Conservation (phyloP, 2,113 vertebrate species). For the Coptodon bakossiorum region DNA sequence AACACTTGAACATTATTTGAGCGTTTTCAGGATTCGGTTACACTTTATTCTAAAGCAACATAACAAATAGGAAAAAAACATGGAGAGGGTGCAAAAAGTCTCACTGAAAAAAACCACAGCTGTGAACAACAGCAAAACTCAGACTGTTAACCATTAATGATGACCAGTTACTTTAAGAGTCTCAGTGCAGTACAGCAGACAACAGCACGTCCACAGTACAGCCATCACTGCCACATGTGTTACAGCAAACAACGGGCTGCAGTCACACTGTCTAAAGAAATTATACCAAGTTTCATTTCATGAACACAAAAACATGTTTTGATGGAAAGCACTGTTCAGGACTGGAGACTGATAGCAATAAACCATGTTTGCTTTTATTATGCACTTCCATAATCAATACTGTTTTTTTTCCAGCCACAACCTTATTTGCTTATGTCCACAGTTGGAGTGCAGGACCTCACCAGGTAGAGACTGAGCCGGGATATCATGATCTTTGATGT, state of each 20-base stretch:
- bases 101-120: not conserved
- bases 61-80: not conserved
- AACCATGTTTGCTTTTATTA: not conserved
- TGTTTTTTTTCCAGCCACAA: not conserved
- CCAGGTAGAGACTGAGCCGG: slow-evolving; percentile 65
- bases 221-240: not conserved
- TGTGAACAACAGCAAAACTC: not conserved
- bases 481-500: slow-evolving; percentile 62
- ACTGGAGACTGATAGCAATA: not conserved
- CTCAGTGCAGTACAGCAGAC: not conserved
- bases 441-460: not conserved
- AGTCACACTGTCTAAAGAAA: not conserved
- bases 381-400: not conserved
- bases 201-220: not conserved
- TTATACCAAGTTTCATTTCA: not conserved
- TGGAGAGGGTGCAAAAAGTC: not conserved
- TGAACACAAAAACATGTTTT: not conserved
- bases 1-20: not conserved
- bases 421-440: not conserved
- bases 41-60: not conserved
- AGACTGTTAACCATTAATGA: not conserved
- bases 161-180: not conserved
- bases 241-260: not conserved
- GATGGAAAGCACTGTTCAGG: not conserved
- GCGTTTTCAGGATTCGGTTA: not conserved